Base-by-base conservation (phyloP, 2,797 vertebrate genomes). In the Poeciliopsis gracilis region DNA sequence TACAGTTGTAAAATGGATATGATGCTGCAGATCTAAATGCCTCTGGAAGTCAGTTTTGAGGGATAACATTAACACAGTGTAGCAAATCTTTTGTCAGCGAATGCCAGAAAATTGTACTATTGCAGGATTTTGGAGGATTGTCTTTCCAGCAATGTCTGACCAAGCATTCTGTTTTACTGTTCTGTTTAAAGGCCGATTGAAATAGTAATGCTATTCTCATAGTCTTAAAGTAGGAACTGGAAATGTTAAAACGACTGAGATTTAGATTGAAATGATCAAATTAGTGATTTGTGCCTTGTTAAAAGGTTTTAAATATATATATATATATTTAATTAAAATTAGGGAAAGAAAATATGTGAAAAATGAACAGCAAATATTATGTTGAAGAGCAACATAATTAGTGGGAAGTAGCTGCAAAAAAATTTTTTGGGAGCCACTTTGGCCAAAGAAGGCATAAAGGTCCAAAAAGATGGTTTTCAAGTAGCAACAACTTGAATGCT, bases 81-180 rank as follows among this genome's bases (percentile, higher is more conserved):
- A 80, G 90, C 84, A 91, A 92, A 93, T 93, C 88, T 88, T 92
- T 90, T 90, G 84, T 92, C 85, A 51, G 82, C 94, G 91, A 94
- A 93, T 92, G 84, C 89, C 4, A 0, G 77, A 87, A 84, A 83
- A 66, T 33, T 41, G 46, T 66, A 57, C 76, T 90, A 82, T 78
- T 79, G 36, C 66, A 49, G 87, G 90, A 81, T 91, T 93, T 93
- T 78, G 89, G 86, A 38, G 86, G 93, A 93, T 90, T 93, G 85
- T 92, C 82, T 91, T 82, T 88, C 85, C 81, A 72, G 82, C 92
- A 92, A 91, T 92, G 92, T 88, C 92, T 81, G 81, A 86, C 83
- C 88, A 70, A 76, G 83, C 83, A 80, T 81, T 76, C 59, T 46
- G 77, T 78, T 67, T 57, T 77, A 23, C 79, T 80, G 70, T 55